Percentiles rank a stretch among this genome's conserved stretches.
These are phyloP conservation scores for Microcebus ravelobensis DNA, from an alignment of 2,113 vertebrate species.

Conservation along the genomic window DNA sequence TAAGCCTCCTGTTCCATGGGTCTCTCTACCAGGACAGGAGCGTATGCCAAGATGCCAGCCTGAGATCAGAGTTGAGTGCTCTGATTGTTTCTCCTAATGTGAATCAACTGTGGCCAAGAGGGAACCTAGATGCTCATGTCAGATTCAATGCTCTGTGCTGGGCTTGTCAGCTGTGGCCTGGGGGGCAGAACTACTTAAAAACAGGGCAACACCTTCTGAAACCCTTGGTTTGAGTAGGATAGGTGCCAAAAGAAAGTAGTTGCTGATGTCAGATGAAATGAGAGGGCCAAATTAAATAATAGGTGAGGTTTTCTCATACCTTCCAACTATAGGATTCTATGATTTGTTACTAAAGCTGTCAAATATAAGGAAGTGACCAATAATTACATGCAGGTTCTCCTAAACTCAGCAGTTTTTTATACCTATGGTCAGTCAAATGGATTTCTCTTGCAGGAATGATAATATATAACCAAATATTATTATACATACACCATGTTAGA, in stretches of 20 bases:
- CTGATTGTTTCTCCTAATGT: not conserved
- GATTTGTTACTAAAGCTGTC: not conserved
- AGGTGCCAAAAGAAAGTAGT: not conserved
- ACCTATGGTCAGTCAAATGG: not conserved
- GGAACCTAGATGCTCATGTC: not conserved
- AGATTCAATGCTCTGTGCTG: not conserved
- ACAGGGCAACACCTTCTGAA: not conserved
- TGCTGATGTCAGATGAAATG: not conserved
- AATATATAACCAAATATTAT: not conserved
- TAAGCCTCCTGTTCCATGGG: not conserved
- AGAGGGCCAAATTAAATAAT: not conserved
- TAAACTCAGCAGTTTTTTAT: not conserved
- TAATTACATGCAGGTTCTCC: not conserved
- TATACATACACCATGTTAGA: not conserved
- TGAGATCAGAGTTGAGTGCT: not conserved
- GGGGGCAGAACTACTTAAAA: not conserved
- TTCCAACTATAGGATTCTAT: not conserved
- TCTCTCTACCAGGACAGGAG: not conserved
- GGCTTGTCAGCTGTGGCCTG: not conserved
- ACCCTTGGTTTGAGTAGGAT: not conserved
- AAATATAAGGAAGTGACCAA: not conserved
- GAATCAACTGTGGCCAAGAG: not conserved
- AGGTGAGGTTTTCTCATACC: not conserved
- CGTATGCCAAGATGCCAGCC: no score
- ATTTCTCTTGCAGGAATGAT: slow-evolving; percentile 18